Evolutionary conservation across 2,797 vertebrate species (phyloP), one percentile per base, ranked within the genome.

Genomic region (Urophycis tenuis): DNA sequence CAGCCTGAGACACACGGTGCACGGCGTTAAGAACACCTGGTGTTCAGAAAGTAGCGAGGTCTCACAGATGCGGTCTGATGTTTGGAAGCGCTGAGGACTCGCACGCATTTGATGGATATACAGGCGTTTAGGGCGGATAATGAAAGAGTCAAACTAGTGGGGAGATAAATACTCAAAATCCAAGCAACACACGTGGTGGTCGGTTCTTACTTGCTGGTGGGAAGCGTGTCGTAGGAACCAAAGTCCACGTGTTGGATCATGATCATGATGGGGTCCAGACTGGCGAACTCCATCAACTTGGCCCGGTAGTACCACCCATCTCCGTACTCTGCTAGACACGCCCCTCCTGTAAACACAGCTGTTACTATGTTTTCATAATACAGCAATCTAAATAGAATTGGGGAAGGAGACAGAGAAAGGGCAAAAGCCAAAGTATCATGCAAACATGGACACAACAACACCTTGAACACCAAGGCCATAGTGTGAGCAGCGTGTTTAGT

Each of bases 161-260:
- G 2, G 17, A 45, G 17, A 45, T 17, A 45, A 45, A 2, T 6
- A 39, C 6, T 39, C 6, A 39, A 39, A 39, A 39, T 39, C 15
- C 15, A 45, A 45, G 8, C 17, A 17, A 53, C 15, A 22, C 71
- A 34, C 19, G 22, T 34, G 31, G 32, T 31, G 72, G 49, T 25
- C 4, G 11, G 3, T 5, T 75, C 84, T 82, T 92, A 98, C 97
- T 93, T 96, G 90, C 81, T 89, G 71, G 84, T 76, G 76, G 94
- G 91, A 74, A 97, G 77, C 45, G 87, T 92, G 86, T 92, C 93
- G 3, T 95, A 92, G 1, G 92, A 96, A 77, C 97, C 97, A 10
- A 95, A 99, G 88, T 98, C 97, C 71, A 98, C 93, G 29, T 97
- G 97, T 32, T 95, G 92, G 75, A 98, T 91, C 75, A 98, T 78